Evolutionary conservation across 2,113 vertebrate species (phyloP), one percentile per base, ranked within the genome.

Genomic region (Gambusia holbrooki): DNA sequence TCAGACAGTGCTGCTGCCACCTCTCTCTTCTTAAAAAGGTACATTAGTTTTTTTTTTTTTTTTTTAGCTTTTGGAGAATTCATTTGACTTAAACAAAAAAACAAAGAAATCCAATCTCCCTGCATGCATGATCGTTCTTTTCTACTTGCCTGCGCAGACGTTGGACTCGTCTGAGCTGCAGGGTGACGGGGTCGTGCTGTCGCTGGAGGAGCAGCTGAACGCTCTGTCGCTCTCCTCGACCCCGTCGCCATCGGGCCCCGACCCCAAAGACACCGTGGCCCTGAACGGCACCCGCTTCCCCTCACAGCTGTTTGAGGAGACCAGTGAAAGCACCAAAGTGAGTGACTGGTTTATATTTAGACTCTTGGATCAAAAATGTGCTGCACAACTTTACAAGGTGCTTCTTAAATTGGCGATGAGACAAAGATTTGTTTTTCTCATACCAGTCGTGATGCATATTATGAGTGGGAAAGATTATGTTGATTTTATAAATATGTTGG

Each of bases 1-100:
- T 99, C 45, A 94, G 98, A 54, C 98, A 99, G 87, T 97, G 97
- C 86, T 99, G 98, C 94, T 96, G 97, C 54, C 98, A 99, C 68
- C 94, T 96, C 42, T 98, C 98, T 1, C 93, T 99, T 62, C 94
- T 99, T 2, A 96, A 95, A 86, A 94, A 95, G 96, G 98, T 97
- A 86, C 9, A 11, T 7, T 2, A n/a, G 51, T 1, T 25, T 54
- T 54, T 58, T 9, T 25, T 1, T 22, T 7, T 7, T 22, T 22
- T 51, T 51, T 51, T n/a, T 58, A 58, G 0, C 28, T 70, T 19
- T 42, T 29, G 32, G 8, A 29, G 15, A 11, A 19, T 14, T 37
- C n/a, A 15, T 48, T 48, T 1, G 48, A 40, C 14, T 8, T 54
- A 4, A 48, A 0, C 7, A 32, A 40, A 63, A 40, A 63, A 63